Evolutionary conservation across 2,797 vertebrate species (phyloP).

Genomic region (Sebastes oblongus): DNA sequence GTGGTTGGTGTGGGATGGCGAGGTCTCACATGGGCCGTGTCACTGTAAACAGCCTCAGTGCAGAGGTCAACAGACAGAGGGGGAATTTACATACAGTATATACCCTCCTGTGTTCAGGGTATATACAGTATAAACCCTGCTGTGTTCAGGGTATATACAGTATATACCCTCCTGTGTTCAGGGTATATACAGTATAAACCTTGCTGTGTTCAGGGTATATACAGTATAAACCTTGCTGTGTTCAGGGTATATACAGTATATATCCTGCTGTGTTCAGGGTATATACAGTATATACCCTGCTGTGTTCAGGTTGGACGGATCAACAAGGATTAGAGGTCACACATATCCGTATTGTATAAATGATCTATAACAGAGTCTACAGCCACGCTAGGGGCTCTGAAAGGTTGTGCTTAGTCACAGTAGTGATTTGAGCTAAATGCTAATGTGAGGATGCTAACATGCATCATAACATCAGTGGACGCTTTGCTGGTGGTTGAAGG

Average conservation of each 20-base stretch:
- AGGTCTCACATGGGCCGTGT: conserved; percentile 45
- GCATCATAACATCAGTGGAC: neutral
- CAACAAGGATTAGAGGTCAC: neutral
- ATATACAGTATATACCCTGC: neutral
- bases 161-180: too few species aligned
- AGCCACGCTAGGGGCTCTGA: neutral
- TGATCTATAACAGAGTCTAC: neutral
- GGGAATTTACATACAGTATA: conserved; percentile 4
- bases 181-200: too few species aligned
- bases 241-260: too few species aligned
- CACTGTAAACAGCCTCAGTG: conserved; percentile 40
- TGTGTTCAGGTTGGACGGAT: neutral
- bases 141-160: too few species aligned
- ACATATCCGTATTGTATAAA: neutral
- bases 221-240: too few species aligned
- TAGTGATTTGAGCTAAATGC: neutral
- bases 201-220: too few species aligned
- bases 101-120: neutral
- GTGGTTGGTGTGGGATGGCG: conserved; percentile 48
- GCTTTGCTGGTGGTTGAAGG: neutral
- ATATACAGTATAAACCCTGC: too few species aligned
- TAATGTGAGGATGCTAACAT: neutral
- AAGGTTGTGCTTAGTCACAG: neutral
- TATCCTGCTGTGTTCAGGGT: accelerated
- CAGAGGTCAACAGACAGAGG: conserved; percentile 42